Percentiles rank a stretch among this genome's conserved stretches.
Conservation (phyloP, 1,140 invertebrate species). For the Rhynchophorus ferrugineus region DNA sequence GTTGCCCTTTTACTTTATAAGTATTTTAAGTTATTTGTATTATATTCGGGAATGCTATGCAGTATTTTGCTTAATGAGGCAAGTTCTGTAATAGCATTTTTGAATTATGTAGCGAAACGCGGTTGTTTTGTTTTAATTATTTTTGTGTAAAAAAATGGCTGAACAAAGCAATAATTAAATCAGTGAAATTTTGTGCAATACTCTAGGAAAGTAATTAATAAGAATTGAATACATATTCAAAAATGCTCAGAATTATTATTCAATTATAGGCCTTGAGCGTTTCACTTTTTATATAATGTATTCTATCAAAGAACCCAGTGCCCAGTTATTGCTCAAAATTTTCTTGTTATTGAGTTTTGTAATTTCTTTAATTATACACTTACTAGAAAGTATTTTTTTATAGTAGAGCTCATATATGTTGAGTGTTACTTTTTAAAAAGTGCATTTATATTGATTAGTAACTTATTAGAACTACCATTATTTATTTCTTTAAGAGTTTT, state of each 20-base stretch:
- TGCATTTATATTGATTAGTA: constrained; percentile 8
- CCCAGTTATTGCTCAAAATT: constrained; percentile 16
- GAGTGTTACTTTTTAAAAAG: neutral
- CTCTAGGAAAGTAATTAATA: constrained; percentile 4
- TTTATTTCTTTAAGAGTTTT: constrained; percentile 3
- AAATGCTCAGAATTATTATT: no score
- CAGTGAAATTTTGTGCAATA: constrained; percentile 20
- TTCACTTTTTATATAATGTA: no score
- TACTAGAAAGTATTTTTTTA: no score
- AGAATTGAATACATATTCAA: no score
- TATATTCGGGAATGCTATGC: neutral
- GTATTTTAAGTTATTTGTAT: constrained; percentile 8
- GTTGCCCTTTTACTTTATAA: constrained; percentile 12
- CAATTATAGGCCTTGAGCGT: no score
- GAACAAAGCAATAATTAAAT: constrained; percentile 19
- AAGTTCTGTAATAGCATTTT: neutral
- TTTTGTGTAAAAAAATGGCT: constrained; percentile 7
- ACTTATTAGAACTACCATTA: constrained; percentile 1
- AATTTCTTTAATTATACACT: constrained; percentile 12
- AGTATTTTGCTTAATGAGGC: constrained; percentile 1
- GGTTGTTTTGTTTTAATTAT: neutral
- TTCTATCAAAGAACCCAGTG: constrained; percentile 9
- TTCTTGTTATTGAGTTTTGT: constrained; percentile 6
- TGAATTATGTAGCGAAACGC: neutral
- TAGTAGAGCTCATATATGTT: neutral